phyloP scores from a whole-genome alignment of 2,113 vertebrate genomes.

The Sus scrofa region DNA sequence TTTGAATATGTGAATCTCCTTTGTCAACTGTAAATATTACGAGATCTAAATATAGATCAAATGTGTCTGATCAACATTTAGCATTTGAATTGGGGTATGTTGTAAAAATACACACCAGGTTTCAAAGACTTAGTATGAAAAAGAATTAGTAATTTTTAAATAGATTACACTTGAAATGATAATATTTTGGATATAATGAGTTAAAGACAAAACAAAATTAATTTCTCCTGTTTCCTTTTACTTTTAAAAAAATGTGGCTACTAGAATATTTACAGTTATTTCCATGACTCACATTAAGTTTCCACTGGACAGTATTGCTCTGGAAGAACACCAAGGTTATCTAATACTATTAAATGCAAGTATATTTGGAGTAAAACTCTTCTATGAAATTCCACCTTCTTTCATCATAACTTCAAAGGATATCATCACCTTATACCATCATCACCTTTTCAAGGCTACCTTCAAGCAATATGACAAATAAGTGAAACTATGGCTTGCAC shows the following conservation, averaged over 20 bases:
- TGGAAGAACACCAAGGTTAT: background rate
- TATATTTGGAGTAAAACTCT: background rate
- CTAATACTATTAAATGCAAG: background rate
- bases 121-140: conserved; percentile 18
- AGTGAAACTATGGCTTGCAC: background rate
- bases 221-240: background rate
- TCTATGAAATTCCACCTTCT: background rate
- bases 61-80: background rate
- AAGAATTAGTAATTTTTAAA: background rate
- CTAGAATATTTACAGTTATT: background rate
- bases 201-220: conserved; percentile 8
- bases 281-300: background rate
- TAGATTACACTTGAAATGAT: conserved; percentile 5
- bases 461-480: background rate
- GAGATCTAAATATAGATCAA: conserved; percentile 10
- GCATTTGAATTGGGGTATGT: background rate
- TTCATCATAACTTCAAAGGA: background rate
- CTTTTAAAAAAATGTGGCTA: background rate
- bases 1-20: background rate
- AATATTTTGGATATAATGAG: background rate
- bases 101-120: background rate
- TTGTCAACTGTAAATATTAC: background rate
- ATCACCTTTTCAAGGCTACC: background rate
- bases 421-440: background rate
- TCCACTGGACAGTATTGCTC: background rate